Percentiles rank a stretch among this genome's conserved stretches.
These are phyloP conservation scores for Ischnus inquisitorius DNA, from an alignment of 2,888 invertebrate species.

Conservation along the genomic window DNA sequence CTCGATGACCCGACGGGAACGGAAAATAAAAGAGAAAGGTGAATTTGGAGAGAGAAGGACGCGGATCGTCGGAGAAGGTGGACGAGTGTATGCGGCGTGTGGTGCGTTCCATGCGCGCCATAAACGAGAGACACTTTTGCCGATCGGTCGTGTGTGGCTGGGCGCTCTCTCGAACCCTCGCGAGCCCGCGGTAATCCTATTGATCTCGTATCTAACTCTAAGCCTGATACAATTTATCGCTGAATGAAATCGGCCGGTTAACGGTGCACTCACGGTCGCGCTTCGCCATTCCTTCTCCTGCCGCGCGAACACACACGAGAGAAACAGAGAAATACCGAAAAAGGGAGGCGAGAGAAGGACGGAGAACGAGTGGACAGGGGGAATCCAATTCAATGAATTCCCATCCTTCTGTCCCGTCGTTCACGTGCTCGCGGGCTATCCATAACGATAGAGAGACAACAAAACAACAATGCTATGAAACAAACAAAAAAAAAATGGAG, in stretches of 20 bases:
- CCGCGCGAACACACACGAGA: neutral
- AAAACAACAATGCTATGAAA: constrained; percentile 15
- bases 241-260: constrained; percentile 69
- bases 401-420: constrained; percentile 26
- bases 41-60: constrained; percentile 17
- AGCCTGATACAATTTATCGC: constrained; percentile 69
- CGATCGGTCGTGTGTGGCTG: constrained; percentile 7
- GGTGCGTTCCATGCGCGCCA: constrained; percentile 3
- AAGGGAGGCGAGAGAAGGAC: constrained; percentile 16
- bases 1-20: constrained; percentile 55
- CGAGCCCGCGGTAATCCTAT: constrained; percentile 60
- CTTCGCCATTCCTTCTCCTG: constrained; percentile 41
- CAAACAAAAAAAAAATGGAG: neutral
- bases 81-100: neutral
- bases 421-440: constrained; percentile 20
- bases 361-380: constrained; percentile 39
- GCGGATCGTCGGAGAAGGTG: neutral
- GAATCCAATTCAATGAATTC: constrained; percentile 59
- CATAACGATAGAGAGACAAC: constrained; percentile 29
- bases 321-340: constrained; percentile 40
- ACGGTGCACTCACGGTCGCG: constrained; percentile 66
- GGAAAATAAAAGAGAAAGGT: constrained; percentile 11
- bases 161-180: constrained; percentile 46
- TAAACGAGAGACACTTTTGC: constrained; percentile 23
- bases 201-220: constrained; percentile 68